phyloP scores from a whole-genome alignment of 2,797 vertebrate genomes.

The Huso huso region DNA sequence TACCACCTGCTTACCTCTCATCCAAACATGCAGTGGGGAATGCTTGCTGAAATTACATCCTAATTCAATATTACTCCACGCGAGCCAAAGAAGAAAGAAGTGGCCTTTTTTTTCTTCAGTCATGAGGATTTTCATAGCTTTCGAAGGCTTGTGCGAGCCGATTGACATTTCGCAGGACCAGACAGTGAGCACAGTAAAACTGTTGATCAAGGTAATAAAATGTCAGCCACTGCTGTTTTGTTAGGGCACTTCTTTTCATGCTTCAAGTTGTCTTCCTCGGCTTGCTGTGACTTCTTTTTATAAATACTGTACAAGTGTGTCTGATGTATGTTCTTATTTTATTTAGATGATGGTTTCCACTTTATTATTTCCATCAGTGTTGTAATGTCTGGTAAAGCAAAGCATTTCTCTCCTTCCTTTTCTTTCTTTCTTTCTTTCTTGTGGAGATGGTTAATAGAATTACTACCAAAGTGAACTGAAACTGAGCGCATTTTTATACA shows the following conservation, averaged over 20 bases:
- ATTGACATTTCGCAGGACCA: constrained; percentile 52
- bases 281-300: no score
- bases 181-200: constrained; percentile 51
- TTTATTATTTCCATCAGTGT: background rate
- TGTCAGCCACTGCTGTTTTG: background rate
- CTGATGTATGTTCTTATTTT: background rate
- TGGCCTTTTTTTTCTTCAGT: constrained; percentile 9
- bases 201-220: constrained; percentile 59
- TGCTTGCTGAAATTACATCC: no score
- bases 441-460: no score
- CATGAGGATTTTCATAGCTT: constrained; percentile 63
- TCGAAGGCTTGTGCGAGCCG: constrained; percentile 51
- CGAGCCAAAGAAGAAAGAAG: background rate
- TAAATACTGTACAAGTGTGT: background rate
- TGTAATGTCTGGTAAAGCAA: background rate
- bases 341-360: background rate
- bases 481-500: no score
- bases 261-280: no score
- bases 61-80: no score
- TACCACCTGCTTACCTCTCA: no score
- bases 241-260: no score
- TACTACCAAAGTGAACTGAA: no score
- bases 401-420: background rate
- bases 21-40: no score
- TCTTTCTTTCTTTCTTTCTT: background rate